These are phyloP conservation scores for Haliclona indistincta DNA, from an alignment of 37 sponge, comb jelly and placozoan species.

Conservation along the genomic window DNA sequence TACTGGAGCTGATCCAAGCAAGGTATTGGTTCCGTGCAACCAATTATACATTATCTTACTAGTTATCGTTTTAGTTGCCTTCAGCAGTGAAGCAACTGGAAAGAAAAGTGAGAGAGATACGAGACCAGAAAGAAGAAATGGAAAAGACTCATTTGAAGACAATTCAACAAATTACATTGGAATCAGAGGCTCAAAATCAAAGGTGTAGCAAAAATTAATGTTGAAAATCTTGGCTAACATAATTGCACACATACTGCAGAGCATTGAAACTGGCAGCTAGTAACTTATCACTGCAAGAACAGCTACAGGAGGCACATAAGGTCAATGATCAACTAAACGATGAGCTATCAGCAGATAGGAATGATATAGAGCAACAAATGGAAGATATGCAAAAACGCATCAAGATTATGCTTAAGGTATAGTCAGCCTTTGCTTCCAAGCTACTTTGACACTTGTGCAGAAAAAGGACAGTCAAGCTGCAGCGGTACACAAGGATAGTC, in stretches of 20 bases:
- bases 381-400: too few species aligned
- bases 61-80: neutral
- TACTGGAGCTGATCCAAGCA: neutral
- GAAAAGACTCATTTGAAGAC: neutral
- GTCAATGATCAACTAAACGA: conserved; percentile 33
- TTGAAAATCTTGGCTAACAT: neutral
- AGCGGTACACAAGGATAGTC: too few species aligned
- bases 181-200: neutral
- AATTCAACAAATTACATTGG: neutral
- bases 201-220: neutral
- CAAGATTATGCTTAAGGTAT: too few species aligned
- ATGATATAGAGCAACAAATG: too few species aligned
- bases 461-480: too few species aligned
- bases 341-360: too few species aligned
- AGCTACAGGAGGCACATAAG: conserved; percentile 45
- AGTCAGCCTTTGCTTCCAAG: too few species aligned
- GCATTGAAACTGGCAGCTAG: conserved; percentile 21
- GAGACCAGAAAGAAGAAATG: neutral
- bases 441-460: too few species aligned
- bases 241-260: conserved; percentile 8
- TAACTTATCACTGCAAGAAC: conserved; percentile 37
- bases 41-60: neutral
- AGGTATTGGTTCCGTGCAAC: neutral
- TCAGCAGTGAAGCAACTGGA: neutral
- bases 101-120: neutral